A percentile compares a stretch with the other conserved stretches of the same genome.
Conservation (phyloP, 2,888 invertebrate species). For the Heterodera filipjevi region DNA sequence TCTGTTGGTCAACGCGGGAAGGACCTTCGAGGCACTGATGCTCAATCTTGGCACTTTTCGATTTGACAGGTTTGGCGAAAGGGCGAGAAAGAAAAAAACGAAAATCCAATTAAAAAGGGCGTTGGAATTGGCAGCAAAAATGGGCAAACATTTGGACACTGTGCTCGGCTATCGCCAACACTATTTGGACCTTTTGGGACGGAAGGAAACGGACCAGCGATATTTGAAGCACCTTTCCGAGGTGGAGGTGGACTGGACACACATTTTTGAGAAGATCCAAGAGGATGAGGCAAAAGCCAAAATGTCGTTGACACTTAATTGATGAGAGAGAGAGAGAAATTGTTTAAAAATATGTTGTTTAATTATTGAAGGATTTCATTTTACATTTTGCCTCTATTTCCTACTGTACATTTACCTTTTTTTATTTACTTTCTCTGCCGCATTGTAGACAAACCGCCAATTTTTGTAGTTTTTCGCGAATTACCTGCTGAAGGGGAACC, state of each 20-base stretch:
- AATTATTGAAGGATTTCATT: too few relatives aligned
- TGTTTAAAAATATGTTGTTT: too few relatives aligned
- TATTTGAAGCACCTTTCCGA: constrained; percentile 55
- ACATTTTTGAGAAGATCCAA: constrained; percentile 67
- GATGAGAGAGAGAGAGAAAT: too few relatives aligned
- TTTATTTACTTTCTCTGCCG: too few relatives aligned
- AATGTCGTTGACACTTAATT: too few relatives aligned
- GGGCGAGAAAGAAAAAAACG: neutral
- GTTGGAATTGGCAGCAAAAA: constrained; percentile 76
- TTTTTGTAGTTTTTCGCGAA: too few relatives aligned
- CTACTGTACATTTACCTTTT: too few relatives aligned
- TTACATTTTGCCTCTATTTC: too few relatives aligned
- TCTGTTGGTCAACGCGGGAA: constrained; percentile 71
- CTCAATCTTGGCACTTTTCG: constrained; percentile 76
- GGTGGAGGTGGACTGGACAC: constrained; percentile 68
- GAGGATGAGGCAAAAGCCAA: constrained; percentile 54
- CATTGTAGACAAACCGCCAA: too few relatives aligned
- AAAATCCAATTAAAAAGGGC: constrained; percentile 68
- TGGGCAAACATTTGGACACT: constrained; percentile 75
- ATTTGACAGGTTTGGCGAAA: constrained; percentile 74
- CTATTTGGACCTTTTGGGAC: constrained; percentile 71
- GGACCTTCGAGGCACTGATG: constrained; percentile 75
- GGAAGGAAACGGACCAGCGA: constrained; percentile 66
- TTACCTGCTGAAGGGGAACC: too few relatives aligned
- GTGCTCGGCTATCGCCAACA: constrained; percentile 75